phyloP scores from a whole-genome alignment of 2,113 vertebrate genomes.

The Myotis lucifugus region DNA sequence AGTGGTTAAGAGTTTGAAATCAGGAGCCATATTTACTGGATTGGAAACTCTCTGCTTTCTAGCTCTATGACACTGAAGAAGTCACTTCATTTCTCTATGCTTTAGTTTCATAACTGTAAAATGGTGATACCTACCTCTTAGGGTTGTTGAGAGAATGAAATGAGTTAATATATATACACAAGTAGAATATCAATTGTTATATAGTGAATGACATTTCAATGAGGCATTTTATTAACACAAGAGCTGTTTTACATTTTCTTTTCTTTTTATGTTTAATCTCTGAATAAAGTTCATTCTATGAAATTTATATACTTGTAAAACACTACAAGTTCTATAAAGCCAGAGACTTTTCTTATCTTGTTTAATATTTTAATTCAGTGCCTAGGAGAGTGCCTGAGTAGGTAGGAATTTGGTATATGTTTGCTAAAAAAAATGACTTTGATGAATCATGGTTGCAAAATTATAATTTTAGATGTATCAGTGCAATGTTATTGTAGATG shows the following conservation, averaged over 20 bases:
- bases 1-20: not conserved
- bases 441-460: not conserved
- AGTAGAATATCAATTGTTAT: not conserved
- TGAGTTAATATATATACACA: not conserved
- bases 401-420: not conserved
- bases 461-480: not conserved
- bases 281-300: not conserved
- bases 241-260: not conserved
- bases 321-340: not conserved
- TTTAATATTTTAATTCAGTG: not conserved
- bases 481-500: not conserved
- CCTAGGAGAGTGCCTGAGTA: not conserved
- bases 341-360: not conserved
- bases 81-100: not conserved
- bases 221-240: not conserved
- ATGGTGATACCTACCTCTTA: not conserved
- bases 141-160: not conserved
- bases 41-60: slow-evolving; percentile 2
- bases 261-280: not conserved
- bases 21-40: not conserved
- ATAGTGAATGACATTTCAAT: not conserved
- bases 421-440: not conserved
- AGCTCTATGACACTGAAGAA: not conserved
- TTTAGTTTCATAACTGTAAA: not conserved
- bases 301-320: not conserved